Base-by-base conservation (phyloP, 2,888 invertebrate genomes). In the Cantharis rufa region DNA sequence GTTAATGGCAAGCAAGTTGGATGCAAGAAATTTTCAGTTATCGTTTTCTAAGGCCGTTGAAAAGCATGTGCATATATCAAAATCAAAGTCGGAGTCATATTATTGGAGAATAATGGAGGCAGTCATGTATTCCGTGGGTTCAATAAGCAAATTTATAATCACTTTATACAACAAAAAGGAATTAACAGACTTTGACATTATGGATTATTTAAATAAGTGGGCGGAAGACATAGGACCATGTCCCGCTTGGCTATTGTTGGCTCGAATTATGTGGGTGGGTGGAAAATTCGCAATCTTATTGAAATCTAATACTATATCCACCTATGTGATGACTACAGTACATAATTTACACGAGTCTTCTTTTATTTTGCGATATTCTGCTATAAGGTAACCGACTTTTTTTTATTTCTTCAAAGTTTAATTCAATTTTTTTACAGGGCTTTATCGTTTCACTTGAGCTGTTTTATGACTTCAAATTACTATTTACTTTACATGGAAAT, bases 61-160 rank as follows among this genome's bases (percentile, higher is more conserved):
- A 62, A 77, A 74, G 15, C 77, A 77, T 11, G 15, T 70, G 16
- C 13, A 28, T 9, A 28, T 71, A 5, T 68, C 69, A 10, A 74
- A 71, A 64, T 15, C 18, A 15, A 77, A 77, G 48, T 48, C 69
- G 1, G 78, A 78, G 64, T 76, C 78, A 9, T 76, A 78, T 15
- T 78, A 74, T 63, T 78, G 78, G 78, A 72, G 78, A 63, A 68
- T 78, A 16, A 70, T 73, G 71, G 78, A 78, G 32, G 72, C 72
- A 13, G 71, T 71, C 9, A 78, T 78, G 62, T 78, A 69, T 68
- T 70, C 73, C 15, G 64, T 78, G 13, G 78, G 78, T 13, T 32
- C 76, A 11, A 71, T 78, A 64, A 69, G 61, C n/a, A 71, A 62
- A 15, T 76, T 64, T 69, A 70, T 78, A 10, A 62, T 76, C 7